Conservation (phyloP, 1,140 invertebrate genomes). For the Leptinotarsa undecemlineata region DNA sequence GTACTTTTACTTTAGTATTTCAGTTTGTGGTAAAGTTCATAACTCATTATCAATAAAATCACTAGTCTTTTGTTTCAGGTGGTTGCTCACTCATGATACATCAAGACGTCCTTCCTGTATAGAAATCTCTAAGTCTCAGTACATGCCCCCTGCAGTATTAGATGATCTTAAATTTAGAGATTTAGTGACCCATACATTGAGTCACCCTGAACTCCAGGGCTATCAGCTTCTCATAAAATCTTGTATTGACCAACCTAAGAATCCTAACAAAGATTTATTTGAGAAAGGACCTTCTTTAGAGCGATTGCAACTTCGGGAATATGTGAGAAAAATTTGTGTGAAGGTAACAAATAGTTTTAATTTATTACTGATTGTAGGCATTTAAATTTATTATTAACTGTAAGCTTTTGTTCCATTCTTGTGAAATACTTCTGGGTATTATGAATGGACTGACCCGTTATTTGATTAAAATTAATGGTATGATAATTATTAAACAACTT, state of each 20-base stretch:
- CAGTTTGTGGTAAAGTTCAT: not conserved
- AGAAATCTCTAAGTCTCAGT: conserved; percentile 79
- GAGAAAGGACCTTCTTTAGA: conserved; percentile 64
- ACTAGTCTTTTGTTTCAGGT: conserved; percentile 57
- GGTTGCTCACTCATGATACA: conserved; percentile 85
- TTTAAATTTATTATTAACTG: too few species aligned
- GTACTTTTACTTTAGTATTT: conserved; percentile 44
- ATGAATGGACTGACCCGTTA: too few species aligned
- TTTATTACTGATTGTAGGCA: not conserved
- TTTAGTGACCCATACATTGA: conserved; percentile 74
- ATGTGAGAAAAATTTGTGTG: conserved; percentile 44
- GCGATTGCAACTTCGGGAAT: conserved; percentile 45
- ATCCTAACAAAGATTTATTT: conserved; percentile 73
- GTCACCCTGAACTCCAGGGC: conserved; percentile 78
- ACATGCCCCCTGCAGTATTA: conserved; percentile 76
- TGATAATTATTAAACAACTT: too few species aligned
- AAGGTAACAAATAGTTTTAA: conserved; percentile 38
- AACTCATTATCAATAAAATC: too few species aligned
- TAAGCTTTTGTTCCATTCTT: too few species aligned
- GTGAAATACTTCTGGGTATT: too few species aligned
- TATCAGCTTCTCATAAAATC: conserved; percentile 78
- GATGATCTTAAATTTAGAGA: conserved; percentile 81
- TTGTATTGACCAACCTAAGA: conserved; percentile 69
- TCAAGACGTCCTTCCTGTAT: conserved; percentile 78
- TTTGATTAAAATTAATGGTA: too few species aligned